These are phyloP conservation scores for Morus bassanus DNA, from an alignment of 2,797 vertebrate genomes.

Conservation along the genomic window DNA sequence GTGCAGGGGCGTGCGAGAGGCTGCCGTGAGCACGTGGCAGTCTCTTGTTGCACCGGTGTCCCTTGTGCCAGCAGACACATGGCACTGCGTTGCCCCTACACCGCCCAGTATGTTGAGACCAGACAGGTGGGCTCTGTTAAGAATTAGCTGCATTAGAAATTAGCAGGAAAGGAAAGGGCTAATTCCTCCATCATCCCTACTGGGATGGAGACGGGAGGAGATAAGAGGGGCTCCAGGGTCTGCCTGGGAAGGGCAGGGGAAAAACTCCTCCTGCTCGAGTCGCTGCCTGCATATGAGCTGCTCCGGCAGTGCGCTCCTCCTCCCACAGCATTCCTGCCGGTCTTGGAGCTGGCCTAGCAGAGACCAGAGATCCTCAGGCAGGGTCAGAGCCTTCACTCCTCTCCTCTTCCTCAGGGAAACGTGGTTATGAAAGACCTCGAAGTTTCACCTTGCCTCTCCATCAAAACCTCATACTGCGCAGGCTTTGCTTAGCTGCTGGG, in stretches of 20 bases:
- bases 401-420: not conserved
- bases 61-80: accelerated
- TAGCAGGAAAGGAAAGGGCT: not conserved
- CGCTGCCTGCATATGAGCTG: not conserved
- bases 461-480: accelerated
- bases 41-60: not conserved
- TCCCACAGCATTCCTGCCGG: not conserved
- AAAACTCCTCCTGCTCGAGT: not conserved
- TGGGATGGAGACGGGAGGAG: not conserved
- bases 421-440: not conserved
- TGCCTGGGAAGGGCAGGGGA: not conserved
- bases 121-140: not conserved
- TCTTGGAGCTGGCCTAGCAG: not conserved
- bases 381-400: not conserved
- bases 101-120: not conserved
- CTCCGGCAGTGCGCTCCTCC: not conserved
- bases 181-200: not conserved
- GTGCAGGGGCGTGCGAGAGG: not conserved
- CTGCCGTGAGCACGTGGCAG: not conserved
- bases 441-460: not conserved
- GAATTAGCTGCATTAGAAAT: not conserved
- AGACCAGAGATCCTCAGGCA: not conserved
- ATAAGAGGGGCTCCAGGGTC: not conserved
- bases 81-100: accelerated
- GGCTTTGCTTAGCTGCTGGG: not conserved